phyloP scores from a whole-genome alignment of 2,797 vertebrate species.

The Gambelia wislizenii region DNA sequence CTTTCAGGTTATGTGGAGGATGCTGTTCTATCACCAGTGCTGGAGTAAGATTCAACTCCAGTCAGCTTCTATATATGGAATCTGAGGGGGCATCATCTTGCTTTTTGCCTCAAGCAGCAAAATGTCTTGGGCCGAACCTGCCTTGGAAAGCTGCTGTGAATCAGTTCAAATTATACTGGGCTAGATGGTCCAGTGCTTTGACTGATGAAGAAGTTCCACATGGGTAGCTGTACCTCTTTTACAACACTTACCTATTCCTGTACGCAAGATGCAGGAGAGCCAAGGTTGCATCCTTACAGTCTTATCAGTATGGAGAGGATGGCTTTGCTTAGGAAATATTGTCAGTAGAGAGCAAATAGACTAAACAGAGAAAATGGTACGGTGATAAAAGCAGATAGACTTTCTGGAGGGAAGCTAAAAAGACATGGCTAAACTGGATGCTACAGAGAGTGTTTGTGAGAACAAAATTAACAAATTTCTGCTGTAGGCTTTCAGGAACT shows the following conservation, averaged over 20 bases:
- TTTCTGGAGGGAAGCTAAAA: not conserved
- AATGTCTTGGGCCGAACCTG: no score
- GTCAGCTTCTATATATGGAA: no score
- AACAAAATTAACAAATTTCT: not conserved
- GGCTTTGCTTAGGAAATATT: not conserved
- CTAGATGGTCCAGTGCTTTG: not conserved
- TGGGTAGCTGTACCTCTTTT: not conserved
- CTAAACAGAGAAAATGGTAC: not conserved
- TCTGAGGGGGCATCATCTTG: no score
- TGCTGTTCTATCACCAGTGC: no score
- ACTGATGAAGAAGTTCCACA: not conserved
- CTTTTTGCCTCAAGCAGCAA: no score
- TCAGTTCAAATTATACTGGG: not conserved
- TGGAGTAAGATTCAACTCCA: no score
- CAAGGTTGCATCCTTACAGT: not conserved
- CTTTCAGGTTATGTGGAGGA: no score
- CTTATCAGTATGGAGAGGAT: no score
- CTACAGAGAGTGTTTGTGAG: not conserved
- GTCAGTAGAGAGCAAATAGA: not conserved
- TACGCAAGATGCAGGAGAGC: not conserved
- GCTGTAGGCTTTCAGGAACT: not conserved
- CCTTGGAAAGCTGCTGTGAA: not conserved
- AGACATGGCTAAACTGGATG: not conserved
- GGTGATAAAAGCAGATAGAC: not conserved
- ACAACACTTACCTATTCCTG: not conserved